phyloP scores from a whole-genome alignment of 2,797 vertebrate species.

The Sarcoramphus papa region DNA sequence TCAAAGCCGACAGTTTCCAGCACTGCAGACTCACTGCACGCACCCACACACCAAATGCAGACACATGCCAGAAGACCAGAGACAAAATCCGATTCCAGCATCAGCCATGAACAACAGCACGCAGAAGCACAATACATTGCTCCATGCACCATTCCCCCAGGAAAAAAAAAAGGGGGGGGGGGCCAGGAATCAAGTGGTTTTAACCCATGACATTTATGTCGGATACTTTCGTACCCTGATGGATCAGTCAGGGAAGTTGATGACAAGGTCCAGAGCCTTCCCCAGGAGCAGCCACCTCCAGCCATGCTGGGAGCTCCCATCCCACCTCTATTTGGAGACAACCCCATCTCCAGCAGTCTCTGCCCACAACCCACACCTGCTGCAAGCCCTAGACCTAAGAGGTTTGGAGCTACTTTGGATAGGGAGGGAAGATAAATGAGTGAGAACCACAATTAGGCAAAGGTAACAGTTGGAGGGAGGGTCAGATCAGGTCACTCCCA shows the following conservation, averaged over 20 bases:
- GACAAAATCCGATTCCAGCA: not conserved
- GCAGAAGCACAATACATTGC: not conserved
- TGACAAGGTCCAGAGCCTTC: not conserved
- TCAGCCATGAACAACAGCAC: not conserved
- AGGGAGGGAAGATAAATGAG: not conserved
- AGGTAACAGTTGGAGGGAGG: not conserved
- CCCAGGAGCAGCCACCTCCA: not conserved
- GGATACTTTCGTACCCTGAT: not conserved
- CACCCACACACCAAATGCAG: not conserved
- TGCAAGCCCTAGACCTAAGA: not conserved
- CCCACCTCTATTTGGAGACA: not conserved
- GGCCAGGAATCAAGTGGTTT: not conserved
- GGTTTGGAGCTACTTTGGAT: not conserved
- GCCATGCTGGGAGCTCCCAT: not conserved
- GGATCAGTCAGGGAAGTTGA: not conserved
- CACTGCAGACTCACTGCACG: not conserved
- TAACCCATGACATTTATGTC: not conserved
- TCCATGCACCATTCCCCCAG: not conserved
- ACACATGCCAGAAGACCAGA: accelerated
- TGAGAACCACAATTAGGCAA: not conserved
- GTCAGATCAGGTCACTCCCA: not conserved
- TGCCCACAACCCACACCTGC: not conserved
- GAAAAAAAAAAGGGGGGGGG: not conserved
- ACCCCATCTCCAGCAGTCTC: not conserved
- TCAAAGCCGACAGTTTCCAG: not conserved